Evolutionary conservation across 2,797 vertebrate genomes (phyloP).

Genomic region (Dendrocincla tyrannina): DNA sequence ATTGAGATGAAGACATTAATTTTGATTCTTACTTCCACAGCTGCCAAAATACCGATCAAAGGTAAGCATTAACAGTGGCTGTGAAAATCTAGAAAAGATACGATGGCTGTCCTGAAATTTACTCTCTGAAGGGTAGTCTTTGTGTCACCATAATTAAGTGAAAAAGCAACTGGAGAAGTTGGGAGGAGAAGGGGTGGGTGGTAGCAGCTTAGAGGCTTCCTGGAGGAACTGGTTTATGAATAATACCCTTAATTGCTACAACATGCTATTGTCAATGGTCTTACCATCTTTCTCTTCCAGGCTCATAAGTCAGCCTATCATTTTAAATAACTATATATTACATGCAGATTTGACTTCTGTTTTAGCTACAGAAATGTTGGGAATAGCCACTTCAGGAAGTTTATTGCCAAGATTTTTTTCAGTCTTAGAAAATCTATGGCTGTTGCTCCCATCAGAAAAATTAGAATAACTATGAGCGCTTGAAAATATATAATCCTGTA

Average conservation of each 20-base stretch:
- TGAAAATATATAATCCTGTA: not conserved
- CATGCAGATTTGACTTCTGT: not conserved
- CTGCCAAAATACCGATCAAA: not conserved
- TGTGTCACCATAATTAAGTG: not conserved
- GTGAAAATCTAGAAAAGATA: not conserved
- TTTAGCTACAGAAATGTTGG: conserved; percentile 3
- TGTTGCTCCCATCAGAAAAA: conserved; percentile 39
- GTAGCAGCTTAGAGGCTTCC: not conserved
- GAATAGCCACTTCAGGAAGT: not conserved
- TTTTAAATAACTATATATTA: not conserved
- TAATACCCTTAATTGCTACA: conserved; percentile 34
- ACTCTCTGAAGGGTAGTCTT: not conserved
- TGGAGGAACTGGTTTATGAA: not conserved
- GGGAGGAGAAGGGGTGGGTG: not conserved
- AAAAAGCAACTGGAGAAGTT: not conserved
- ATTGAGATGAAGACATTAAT: not conserved
- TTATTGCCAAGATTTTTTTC: not conserved
- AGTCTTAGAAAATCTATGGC: not conserved
- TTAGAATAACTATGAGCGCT: not conserved
- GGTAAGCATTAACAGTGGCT: not conserved
- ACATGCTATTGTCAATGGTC: not conserved
- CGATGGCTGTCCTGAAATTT: not conserved
- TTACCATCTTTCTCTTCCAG: not conserved
- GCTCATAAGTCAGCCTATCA: not conserved
- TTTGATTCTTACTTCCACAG: not conserved